These are phyloP conservation scores for Euproctis similis DNA, from an alignment of 2,888 invertebrate species.

Conservation along the genomic window DNA sequence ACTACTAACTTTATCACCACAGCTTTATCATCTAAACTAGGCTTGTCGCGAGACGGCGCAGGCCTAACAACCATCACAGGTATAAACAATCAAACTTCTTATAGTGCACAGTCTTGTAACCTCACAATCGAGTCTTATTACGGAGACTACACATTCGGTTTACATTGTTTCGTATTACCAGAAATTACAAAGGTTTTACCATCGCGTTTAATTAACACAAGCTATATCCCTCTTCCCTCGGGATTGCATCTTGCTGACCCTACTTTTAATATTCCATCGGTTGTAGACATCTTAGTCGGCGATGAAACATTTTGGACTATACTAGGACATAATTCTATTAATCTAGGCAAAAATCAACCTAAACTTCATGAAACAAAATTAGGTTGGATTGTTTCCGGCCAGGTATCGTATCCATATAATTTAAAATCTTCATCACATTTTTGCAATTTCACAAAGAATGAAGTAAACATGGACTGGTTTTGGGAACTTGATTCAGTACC, in stretches of 20 bases:
- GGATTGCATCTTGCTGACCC: no score
- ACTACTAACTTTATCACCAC: constrained; percentile 13
- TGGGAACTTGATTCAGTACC: constrained; percentile 18
- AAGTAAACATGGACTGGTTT: constrained; percentile 4
- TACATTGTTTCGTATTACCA: no score
- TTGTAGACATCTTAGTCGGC: no score
- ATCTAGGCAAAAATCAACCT: background rate
- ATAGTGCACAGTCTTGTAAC: constrained; percentile 11
- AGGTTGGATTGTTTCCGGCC: background rate
- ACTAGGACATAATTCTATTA: background rate
- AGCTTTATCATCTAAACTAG: no score
- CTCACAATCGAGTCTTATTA: constrained; percentile 8
- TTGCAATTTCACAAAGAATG: background rate
- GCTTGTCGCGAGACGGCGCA: constrained; percentile 5
- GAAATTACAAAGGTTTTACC: no score
- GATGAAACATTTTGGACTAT: background rate
- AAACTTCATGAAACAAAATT: background rate
- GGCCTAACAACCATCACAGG: constrained; percentile 11
- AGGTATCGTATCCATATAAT: background rate
- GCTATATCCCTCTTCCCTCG: no score
- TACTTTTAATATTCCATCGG: no score
- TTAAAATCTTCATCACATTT: background rate
- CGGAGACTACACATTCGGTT: no score
- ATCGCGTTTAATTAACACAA: no score
- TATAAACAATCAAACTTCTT: constrained; percentile 9